phyloP scores from a whole-genome alignment of 1,140 invertebrate species.

The Ceratoteleas bidentatus region DNA sequence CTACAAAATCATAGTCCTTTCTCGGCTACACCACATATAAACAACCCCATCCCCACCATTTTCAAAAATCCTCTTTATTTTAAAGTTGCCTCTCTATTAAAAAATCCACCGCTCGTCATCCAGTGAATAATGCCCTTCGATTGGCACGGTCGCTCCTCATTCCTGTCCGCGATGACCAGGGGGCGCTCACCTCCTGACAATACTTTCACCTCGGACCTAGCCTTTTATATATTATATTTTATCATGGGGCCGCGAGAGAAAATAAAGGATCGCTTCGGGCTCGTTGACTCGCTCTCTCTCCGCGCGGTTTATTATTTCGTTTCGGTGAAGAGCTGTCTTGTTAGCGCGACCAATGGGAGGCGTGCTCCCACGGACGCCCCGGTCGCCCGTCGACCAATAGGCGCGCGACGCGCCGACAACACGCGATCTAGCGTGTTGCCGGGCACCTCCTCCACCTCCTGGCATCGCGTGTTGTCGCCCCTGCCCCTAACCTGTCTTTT shows the following conservation, averaged over 20 bases:
- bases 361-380: constrained; percentile 77
- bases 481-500: constrained; percentile 59
- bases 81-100: too few relatives aligned
- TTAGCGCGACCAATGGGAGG: constrained; percentile 78
- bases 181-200: constrained; percentile 56
- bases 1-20: too few relatives aligned
- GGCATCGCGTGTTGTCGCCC: constrained; percentile 59
- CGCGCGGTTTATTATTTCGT: constrained; percentile 79
- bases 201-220: constrained; percentile 55
- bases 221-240: constrained; percentile 74
- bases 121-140: background rate
- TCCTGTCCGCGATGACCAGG: constrained; percentile 27
- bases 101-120: too few relatives aligned
- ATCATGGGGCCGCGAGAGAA: constrained; percentile 66
- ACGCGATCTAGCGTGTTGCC: constrained; percentile 80
- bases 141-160: constrained; percentile 7
- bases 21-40: too few relatives aligned
- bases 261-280: constrained; percentile 41
- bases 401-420: constrained; percentile 62
- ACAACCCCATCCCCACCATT: too few relatives aligned
- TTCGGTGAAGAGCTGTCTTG: constrained; percentile 76
- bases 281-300: constrained; percentile 30
- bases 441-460: constrained; percentile 77
- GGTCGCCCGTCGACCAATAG: constrained; percentile 72
- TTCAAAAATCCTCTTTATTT: too few relatives aligned